Base-by-base conservation (phyloP, 2,797 vertebrate species). In the Cuculus canorus region DNA sequence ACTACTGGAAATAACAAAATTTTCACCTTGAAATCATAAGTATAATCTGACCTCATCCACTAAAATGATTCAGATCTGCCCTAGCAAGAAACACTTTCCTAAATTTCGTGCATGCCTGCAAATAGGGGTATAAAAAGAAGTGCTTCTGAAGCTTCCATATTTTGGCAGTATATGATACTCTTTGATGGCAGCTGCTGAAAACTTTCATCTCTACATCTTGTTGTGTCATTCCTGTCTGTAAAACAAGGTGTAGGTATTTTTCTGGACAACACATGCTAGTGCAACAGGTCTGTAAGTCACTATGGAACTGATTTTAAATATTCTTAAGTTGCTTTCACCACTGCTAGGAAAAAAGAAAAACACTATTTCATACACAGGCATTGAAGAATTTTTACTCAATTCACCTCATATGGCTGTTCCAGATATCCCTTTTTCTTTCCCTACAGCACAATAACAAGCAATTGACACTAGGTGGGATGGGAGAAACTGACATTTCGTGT, bases 121-220 rank as follows among this genome's bases (percentile, higher is more conserved):
- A 77, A 84, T 0, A 61, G 4, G 4, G 0, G 2, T 24, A 86
- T 33, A 69, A 65, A 83, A 90, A 61, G 3, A 65, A 66, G 78
- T 16, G 14, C 10, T 77, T 66, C 72, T 72, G 32, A 48, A 88
- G n/a, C 10, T 65, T 9, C 9, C 1, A 0, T 17, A 43, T 76
- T 92, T 66, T 69, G 69, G 45, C 14, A 11, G 47, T 47, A 35
- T 33, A n/a, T 30, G 30, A 17, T 41, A 27, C 16, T 41, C 6
- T 27, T 72, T 65, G 28, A 13, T 1, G 11, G 72, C 13, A 92
- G 41, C 32, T 65, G 30, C 39, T 45, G 53, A 52, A 21, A 92
- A 78, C 0, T 0, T 6, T 64, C 10, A 33, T 9, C 33, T 87
- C 41, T 52, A 23, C 27, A 15, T 18, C 41, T 71, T 1, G 0